Base-by-base conservation (phyloP, 1,140 invertebrate species). In the Neelides sp. region DNA sequence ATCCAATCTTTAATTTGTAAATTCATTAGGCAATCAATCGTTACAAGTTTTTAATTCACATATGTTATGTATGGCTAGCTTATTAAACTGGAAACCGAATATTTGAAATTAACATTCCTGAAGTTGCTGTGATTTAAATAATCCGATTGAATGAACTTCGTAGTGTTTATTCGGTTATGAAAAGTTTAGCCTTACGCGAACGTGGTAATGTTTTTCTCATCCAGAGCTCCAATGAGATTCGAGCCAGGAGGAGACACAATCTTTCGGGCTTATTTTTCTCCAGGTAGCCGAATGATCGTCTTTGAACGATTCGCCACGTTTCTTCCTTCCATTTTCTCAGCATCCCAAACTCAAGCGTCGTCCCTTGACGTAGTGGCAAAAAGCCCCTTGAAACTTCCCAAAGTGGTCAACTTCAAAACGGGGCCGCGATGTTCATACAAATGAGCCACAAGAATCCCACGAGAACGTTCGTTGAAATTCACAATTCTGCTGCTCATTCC, bases 341-440 rank as follows among this genome's bases (percentile, higher is more conserved):
- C 85, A 65, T 96, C 91, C 90, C 91, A 96, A 45, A 96, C 68
- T 55, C 87, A 76, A 15, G 96, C 80, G 20, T 61, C 87, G 69
- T 96, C 91, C 30, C 79, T 77, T 2, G 77, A 90, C 69, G 76
- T 83, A 64, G 78, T 91, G 37, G 77, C 85, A 72, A 89, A 94
- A 50, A 86, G 63, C 24, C 58, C 58, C 19, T 47, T 61, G 32
- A 50, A 55, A 10, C 52, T 41, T 20, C 51, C 48, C 15, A 61
- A 44, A 15, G 58, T 54, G 37, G 48, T 54, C 5, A 61, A 44
- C 50, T 57, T 76, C 61, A 79, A 84, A 0, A 89, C 72, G 17
- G 78, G 72, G 13, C 72, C 75, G 62, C 75, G 72, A 64, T 96
- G 91, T 68, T 96, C 93, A 60, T 95, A 87, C 36, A 96, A 69